Evolutionary conservation across 2,113 vertebrate genomes (phyloP).

Genomic region (Eretmodus cyanostictus): DNA sequence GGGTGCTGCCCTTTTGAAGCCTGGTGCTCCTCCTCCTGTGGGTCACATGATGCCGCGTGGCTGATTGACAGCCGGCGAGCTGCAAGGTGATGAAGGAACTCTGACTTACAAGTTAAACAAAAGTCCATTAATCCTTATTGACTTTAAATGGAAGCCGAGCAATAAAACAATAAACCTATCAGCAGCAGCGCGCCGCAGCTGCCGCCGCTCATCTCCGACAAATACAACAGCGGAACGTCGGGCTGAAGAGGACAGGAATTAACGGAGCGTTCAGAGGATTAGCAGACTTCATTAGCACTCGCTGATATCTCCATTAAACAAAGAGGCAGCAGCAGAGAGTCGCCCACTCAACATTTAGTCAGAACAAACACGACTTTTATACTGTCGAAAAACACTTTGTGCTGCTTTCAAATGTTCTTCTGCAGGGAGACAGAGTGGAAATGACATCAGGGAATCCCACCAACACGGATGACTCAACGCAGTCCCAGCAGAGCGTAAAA

Average conservation of each 20-base stretch:
- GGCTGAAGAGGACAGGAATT: neutral
- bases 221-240: constrained; percentile 42
- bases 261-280: constrained; percentile 36
- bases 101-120: constrained; percentile 6
- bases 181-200: neutral
- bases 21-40: neutral
- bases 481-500: neutral
- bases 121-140: constrained; percentile 54
- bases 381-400: neutral
- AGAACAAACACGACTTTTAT: constrained; percentile 26
- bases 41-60: neutral
- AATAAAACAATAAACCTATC: constrained; percentile 67
- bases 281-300: constrained; percentile 53
- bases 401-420: constrained; percentile 1
- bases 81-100: constrained; percentile 38
- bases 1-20: constrained; percentile 55
- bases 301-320: constrained; percentile 53
- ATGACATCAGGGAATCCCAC: neutral
- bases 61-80: constrained; percentile 17
- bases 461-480: neutral
- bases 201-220: constrained; percentile 14
- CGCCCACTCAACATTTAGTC: constrained; percentile 31
- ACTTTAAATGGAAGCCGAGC: constrained; percentile 48
- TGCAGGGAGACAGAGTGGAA: neutral
- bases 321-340: constrained; percentile 26